A percentile compares a stretch with the other conserved stretches of the same genome.
Conservation (phyloP, 2,797 vertebrate genomes). For the Pseudochromis fuscus region DNA sequence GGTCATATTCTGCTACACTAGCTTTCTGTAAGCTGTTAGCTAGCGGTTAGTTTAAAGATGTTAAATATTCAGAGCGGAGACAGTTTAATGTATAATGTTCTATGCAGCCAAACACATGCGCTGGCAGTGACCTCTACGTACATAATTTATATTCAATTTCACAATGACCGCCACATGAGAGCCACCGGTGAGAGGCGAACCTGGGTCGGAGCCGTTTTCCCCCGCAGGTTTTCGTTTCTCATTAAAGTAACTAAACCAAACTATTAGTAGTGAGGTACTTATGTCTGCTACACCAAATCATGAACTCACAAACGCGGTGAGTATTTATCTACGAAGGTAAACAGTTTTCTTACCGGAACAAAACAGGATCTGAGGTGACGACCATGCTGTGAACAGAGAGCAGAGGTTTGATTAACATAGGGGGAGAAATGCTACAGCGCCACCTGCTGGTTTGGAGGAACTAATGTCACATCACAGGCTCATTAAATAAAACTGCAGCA, state of each 20-base stretch:
- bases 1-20: not conserved
- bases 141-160: not conserved
- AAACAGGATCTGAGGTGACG: not conserved
- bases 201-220: not conserved
- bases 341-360: not conserved
- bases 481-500: not conserved
- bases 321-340: not conserved
- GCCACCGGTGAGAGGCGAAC: not conserved
- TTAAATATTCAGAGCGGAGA: not conserved
- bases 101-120: not conserved
- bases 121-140: not conserved
- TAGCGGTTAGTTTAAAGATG: not conserved
- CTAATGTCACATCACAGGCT: not conserved
- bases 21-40: conserved; percentile 1
- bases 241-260: no score
- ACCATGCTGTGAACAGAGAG: not conserved
- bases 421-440: not conserved
- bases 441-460: conserved; percentile 56
- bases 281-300: rapidly evolving
- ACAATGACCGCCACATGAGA: not conserved
- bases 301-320: not conserved
- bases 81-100: not conserved
- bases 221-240: not conserved
- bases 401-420: not conserved
- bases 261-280: not conserved